These are phyloP conservation scores for Vombatus ursinus DNA, from an alignment of 2,113 vertebrate genomes.

Conservation along the genomic window DNA sequence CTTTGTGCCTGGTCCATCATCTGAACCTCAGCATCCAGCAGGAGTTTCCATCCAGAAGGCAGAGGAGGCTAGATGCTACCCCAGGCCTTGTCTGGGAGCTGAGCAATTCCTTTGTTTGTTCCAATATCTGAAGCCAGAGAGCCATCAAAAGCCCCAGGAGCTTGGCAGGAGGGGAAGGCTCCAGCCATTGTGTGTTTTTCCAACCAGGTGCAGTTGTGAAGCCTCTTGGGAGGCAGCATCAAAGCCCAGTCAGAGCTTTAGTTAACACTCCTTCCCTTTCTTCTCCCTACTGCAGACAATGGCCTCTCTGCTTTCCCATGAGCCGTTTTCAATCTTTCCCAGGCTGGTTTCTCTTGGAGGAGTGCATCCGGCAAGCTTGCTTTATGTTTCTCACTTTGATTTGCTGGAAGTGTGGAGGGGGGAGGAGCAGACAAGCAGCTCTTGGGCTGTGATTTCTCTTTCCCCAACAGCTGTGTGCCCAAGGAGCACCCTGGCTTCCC, in stretches of 20 bases:
- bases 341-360: neutral
- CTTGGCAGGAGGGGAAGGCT: neutral
- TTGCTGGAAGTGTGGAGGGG: neutral
- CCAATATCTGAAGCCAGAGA: neutral
- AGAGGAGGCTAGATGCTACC: neutral
- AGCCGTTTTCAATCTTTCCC: neutral
- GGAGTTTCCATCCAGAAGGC: neutral
- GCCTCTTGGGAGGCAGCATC: neutral
- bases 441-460: neutral
- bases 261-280: neutral
- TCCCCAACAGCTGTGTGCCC: neutral
- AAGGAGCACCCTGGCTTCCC: neutral
- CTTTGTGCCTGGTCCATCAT: neutral
- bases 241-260: rapidly evolving
- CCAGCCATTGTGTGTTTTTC: neutral
- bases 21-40: neutral
- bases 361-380: neutral
- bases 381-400: neutral
- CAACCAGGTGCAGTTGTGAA: neutral
- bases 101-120: neutral
- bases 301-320: rapidly evolving
- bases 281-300: neutral
- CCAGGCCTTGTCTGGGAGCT: neutral
- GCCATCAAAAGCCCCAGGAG: neutral
- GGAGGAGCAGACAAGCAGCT: neutral